A percentile compares a stretch with the other conserved stretches of the same genome.
Conservation (phyloP, 2,113 vertebrate species). For the Atlantisia rogersi region DNA sequence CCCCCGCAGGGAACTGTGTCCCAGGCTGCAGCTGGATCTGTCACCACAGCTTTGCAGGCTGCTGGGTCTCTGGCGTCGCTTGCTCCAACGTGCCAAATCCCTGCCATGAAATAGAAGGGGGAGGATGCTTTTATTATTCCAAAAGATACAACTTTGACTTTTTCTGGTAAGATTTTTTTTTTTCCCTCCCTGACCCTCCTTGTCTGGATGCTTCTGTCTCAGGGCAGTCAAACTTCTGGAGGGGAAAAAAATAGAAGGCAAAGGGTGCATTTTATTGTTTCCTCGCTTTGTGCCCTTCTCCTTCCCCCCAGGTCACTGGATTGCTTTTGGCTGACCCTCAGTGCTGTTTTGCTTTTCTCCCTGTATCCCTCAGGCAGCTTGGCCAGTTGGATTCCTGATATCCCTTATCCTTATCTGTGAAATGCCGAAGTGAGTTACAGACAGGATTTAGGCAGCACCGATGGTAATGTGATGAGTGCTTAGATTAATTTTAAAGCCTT, state of each 20-base stretch:
- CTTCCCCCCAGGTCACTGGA: neutral
- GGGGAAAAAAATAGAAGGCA: rapidly evolving
- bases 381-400: neutral
- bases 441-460: neutral
- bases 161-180: neutral
- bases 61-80: neutral
- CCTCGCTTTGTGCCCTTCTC: neutral
- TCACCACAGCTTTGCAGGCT: neutral
- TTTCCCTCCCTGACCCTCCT: neutral
- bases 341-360: neutral
- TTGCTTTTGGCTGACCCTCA: neutral
- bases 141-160: neutral
- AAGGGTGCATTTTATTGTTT: neutral
- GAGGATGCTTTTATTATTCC: neutral
- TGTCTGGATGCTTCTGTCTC: neutral
- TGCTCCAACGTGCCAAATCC: neutral
- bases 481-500: neutral
- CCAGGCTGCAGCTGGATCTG: neutral
- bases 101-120: too few relatives aligned
- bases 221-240: neutral
- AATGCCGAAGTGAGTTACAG: neutral
- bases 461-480: neutral
- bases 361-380: neutral
- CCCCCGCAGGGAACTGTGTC: neutral
- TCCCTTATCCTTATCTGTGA: neutral